Evolutionary conservation across 2,888 invertebrate species (phyloP), one percentile per base, ranked within the genome.

Genomic region (Yponomeuta sedellus): DNA sequence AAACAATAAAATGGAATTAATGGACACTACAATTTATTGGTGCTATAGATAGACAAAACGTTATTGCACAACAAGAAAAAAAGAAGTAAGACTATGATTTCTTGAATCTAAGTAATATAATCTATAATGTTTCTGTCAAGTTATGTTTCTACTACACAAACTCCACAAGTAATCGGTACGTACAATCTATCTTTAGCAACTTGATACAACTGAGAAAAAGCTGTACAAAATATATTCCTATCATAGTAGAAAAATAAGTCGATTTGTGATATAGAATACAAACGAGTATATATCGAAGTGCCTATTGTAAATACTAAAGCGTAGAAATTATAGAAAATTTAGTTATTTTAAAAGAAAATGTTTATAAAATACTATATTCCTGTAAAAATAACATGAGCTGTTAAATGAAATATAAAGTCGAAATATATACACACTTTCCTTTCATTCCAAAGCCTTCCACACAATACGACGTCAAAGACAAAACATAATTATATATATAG

Each of bases 191-290:
- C 25, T 25, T 25, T 25, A 25, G 25, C 2, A 25, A 25, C 25
- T 25, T 25, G 25, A 25, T 25, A 25, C 25, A 52, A 52, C 44
- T 16, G 44, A 16, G 16, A 68, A 71, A 69, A 67, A 68, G 68
- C 67, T 69, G 69, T 69, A 70, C 66, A 16, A 68, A 70, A 66
- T 66, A 67, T 67, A 68, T 68, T 65, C 65, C 72, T 80, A 80
- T 73, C 77, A 79, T 76, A 44, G 20, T 64, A 64, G 64, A 20
- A 44, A 19, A 22, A 2, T 66, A 66, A 66, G 66, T 82, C 77
- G 75, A 82, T 81, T 82, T 89, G 89, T 89, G 89, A 89, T 89
- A 89, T 89, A 88, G 88, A 79, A 77, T 86, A 88, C 83, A 86
- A 80, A 88, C 83, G 82, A 84, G 68, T 77, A 76, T 79, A 74